phyloP scores from a whole-genome alignment of 2,888 invertebrate species.

The Tyria jacobaeae region DNA sequence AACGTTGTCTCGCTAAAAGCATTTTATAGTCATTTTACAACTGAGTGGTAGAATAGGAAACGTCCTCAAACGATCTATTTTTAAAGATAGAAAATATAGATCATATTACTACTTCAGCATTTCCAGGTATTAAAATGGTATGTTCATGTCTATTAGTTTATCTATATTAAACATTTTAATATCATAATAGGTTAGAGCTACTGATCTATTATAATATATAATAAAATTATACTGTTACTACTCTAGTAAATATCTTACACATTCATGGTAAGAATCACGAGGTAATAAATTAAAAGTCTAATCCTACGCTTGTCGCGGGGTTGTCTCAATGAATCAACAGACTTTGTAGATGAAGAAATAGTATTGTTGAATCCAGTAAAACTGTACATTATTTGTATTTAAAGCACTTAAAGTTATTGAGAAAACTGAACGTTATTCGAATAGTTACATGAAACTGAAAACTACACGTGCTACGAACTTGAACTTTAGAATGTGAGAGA shows the following conservation, averaged over 20 bases:
- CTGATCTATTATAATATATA: no score
- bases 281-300: slow-evolving; percentile 58
- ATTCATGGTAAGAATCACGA: slow-evolving; percentile 25
- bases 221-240: neutral
- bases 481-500: no score
- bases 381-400: neutral
- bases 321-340: slow-evolving; percentile 53
- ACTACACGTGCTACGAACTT: no score
- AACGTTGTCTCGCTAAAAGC: neutral
- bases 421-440: neutral
- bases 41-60: neutral
- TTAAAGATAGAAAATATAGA: neutral
- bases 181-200: no score
- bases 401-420: neutral
- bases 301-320: slow-evolving; percentile 50
- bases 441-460: no score
- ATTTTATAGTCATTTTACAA: neutral
- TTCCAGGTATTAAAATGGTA: neutral
- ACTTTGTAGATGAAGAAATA: slow-evolving; percentile 40
- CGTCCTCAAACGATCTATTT: neutral
- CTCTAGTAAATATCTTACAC: neutral
- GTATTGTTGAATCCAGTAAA: neutral
- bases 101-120: no score
- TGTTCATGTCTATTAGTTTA: neutral
- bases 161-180: no score